Conservation (phyloP, 2,888 invertebrate species). For the Zele albiditarsus region DNA sequence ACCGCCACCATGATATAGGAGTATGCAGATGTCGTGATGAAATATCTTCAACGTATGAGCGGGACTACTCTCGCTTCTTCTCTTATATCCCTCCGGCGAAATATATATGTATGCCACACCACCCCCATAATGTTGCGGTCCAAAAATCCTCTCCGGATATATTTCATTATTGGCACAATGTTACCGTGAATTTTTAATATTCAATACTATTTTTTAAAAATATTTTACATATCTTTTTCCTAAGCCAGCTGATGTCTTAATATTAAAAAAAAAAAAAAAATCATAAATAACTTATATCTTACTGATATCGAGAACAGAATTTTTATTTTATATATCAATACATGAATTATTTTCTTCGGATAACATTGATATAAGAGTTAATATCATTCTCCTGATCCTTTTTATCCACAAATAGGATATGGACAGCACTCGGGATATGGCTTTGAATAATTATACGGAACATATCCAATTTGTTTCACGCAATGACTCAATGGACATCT, state of each 20-base stretch:
- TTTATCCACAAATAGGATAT: not conserved
- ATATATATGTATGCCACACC: not conserved
- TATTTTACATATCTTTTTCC: no score
- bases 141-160: not conserved
- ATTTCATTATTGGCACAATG: not conserved
- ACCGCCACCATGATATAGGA: slow-evolving; percentile 54
- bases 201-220: no score
- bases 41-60: slow-evolving; percentile 55
- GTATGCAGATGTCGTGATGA: slow-evolving; percentile 62
- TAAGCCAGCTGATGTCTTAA: no score
- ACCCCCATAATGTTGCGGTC: not conserved
- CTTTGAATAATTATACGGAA: not conserved
- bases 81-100: slow-evolving; percentile 37
- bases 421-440: not conserved
- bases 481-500: not conserved
- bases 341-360: no score
- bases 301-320: no score
- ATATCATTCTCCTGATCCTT: no score
- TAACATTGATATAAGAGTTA: no score
- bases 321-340: no score
- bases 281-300: no score
- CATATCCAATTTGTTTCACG: not conserved
- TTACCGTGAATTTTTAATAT: no score
- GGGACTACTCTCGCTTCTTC: slow-evolving; percentile 31
- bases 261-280: no score